Conservation (phyloP, 1,140 invertebrate genomes). For the Brachionus koreanus region DNA sequence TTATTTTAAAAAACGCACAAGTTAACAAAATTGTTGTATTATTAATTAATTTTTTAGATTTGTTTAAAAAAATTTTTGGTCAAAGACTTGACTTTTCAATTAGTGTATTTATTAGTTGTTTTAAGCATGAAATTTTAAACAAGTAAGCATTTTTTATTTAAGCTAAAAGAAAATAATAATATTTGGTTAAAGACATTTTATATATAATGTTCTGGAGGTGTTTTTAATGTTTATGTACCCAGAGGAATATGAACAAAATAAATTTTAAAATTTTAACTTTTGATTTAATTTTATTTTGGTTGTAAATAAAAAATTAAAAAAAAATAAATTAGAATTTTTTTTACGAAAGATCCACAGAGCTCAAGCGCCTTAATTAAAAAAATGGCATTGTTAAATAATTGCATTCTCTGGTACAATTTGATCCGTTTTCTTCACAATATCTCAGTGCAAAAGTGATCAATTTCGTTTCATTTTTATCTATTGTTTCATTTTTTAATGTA, state of each 20-base stretch:
- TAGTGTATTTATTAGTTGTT: not conserved
- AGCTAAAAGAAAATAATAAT: not conserved
- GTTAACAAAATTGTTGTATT: no score
- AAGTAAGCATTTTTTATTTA: not conserved
- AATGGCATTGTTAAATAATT: not conserved
- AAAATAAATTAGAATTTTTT: not conserved
- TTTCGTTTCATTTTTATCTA: no score
- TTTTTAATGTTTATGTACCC: not conserved
- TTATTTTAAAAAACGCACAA: no score
- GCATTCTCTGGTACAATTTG: slow-evolving; percentile 49
- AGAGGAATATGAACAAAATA: not conserved
- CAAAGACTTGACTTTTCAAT: not conserved
- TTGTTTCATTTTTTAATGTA: not conserved
- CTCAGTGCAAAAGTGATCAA: not conserved
- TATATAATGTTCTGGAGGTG: not conserved
- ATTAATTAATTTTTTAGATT: no score
- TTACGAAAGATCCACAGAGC: not conserved
- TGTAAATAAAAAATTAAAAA: not conserved
- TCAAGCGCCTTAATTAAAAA: not conserved
- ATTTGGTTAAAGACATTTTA: not conserved
- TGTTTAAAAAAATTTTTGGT: not conserved
- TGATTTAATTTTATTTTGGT: not conserved
- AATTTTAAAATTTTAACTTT: not conserved
- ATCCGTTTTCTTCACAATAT: not conserved
- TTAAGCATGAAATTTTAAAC: slow-evolving; percentile 17